Evolutionary conservation across 2,113 vertebrate species (phyloP).

Genomic region (Saimiri boliviensis): DNA sequence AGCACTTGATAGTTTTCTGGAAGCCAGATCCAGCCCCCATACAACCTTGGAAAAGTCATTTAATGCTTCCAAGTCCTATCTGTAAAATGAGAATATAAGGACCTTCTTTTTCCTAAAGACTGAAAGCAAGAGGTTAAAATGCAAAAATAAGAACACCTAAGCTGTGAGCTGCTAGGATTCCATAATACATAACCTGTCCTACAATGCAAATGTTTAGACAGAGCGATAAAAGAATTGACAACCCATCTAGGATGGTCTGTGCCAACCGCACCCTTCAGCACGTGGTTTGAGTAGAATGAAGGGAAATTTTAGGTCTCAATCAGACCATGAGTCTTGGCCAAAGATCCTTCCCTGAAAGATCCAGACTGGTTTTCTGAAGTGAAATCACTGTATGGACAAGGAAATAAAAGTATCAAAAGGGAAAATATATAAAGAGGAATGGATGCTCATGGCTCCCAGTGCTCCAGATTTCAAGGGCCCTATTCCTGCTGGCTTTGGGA

Average conservation of each 20-base stretch:
- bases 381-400: neutral
- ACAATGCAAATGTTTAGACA: neutral
- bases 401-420: neutral
- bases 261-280: neutral
- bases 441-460: too few relatives aligned
- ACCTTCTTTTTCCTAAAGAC: neutral
- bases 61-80: neutral
- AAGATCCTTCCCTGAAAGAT: neutral
- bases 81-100: neutral
- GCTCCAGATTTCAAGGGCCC: neutral
- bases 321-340: neutral
- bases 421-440: neutral
- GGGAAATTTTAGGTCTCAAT: neutral
- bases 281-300: neutral
- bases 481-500: neutral
- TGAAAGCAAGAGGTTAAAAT: neutral
- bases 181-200: neutral
- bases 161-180: neutral
- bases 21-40: neutral
- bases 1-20: neutral
- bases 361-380: neutral
- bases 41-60: neutral
- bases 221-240: neutral
- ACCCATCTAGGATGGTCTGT: neutral
- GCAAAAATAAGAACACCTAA: neutral